phyloP scores from a whole-genome alignment of 1,140 invertebrate species.

The Ceratosolen solmsi region DNA sequence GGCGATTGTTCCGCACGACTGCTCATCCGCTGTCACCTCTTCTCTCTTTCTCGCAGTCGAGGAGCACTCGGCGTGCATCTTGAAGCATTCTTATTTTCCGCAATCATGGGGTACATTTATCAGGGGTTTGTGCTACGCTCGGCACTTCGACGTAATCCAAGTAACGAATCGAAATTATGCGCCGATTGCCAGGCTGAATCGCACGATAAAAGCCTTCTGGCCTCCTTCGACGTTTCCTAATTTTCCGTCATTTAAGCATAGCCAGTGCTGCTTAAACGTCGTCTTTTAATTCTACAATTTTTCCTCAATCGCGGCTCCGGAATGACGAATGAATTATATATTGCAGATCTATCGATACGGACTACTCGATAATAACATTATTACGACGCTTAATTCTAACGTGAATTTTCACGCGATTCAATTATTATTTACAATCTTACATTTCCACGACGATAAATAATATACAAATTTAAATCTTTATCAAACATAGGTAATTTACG shows the following conservation, averaged over 20 bases:
- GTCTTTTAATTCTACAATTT: not conserved
- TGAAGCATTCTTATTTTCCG: slow-evolving; percentile 14
- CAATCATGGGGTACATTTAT: not conserved
- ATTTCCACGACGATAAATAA: too few species aligned
- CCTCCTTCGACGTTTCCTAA: not conserved
- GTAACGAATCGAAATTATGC: slow-evolving; percentile 24
- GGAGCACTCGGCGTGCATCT: not conserved
- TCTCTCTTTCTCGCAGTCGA: not conserved
- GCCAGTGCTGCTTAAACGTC: not conserved
- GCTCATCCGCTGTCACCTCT: not conserved
- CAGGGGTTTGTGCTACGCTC: not conserved
- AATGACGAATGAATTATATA: too few species aligned
- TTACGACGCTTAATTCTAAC: too few species aligned
- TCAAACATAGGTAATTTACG: too few species aligned
- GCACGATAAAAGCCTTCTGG: slow-evolving; percentile 31
- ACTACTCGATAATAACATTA: too few species aligned
- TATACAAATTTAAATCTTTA: too few species aligned
- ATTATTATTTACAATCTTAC: too few species aligned
- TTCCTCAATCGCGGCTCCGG: too few species aligned
- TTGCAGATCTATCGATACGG: too few species aligned
- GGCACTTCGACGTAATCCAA: slow-evolving; percentile 25
- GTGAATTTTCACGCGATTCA: too few species aligned
- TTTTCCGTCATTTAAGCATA: not conserved
- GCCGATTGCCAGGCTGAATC: slow-evolving; percentile 1
- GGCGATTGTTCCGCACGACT: slow-evolving; percentile 34